phyloP scores from a whole-genome alignment of 2,797 vertebrate genomes.

The Florisuga fusca region DNA sequence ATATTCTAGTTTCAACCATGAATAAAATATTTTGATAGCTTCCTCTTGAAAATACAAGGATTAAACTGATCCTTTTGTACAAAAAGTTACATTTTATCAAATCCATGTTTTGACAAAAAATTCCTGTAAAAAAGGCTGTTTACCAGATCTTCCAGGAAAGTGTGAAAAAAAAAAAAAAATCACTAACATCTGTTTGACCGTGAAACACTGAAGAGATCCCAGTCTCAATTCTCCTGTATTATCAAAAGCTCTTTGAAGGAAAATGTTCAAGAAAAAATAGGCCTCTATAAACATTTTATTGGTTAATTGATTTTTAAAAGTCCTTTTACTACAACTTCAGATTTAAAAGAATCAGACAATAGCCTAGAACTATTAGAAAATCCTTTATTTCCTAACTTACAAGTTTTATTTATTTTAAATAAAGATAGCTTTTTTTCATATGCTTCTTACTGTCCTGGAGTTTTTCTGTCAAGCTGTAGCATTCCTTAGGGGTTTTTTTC shows the following conservation, averaged over 20 bases:
- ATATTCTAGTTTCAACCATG: neutral
- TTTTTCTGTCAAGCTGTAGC: neutral
- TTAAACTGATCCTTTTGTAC: neutral
- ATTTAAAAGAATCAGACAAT: neutral
- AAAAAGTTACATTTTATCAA: neutral
- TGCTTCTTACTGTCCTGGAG: neutral
- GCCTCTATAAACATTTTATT: neutral
- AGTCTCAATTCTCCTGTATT: neutral
- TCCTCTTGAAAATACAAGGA: neutral
- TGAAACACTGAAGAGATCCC: neutral
- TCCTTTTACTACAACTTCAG: neutral
- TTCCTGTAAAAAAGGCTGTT: neutral
- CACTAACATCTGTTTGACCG: neutral
- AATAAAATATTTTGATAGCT: slow-evolving; percentile 9
- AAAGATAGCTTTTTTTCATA: neutral
- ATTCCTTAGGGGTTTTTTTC: neutral
- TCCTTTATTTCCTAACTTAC: neutral
- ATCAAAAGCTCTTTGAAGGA: neutral
- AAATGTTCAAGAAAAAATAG: neutral
- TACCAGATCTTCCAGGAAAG: neutral
- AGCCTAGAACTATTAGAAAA: neutral
- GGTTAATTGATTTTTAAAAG: neutral
- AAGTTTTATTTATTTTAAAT: neutral
- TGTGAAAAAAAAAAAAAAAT: neutral
- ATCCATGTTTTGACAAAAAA: slow-evolving; percentile 5